A percentile compares a stretch with the other conserved stretches of the same genome.
Conservation (phyloP, 2,888 invertebrate genomes). For the Drosophila mulleri region DNA sequence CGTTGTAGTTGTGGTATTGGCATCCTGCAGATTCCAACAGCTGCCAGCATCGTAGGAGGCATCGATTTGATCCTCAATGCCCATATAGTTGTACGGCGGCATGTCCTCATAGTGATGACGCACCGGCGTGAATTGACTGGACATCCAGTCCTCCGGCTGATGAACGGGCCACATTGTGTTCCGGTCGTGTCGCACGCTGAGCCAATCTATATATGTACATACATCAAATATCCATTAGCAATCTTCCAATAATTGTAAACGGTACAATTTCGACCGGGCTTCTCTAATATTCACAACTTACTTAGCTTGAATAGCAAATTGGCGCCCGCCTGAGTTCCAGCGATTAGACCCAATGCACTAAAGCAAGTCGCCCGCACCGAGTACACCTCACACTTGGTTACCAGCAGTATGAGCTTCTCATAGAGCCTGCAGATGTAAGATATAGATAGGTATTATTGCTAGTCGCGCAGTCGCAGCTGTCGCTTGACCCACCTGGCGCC, state of each 20-base stretch:
- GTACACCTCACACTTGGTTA: conserved; percentile 92
- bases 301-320: conserved; percentile 90
- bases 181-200: conserved; percentile 91
- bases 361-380: conserved; percentile 95
- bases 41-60: conserved; percentile 83
- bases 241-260: background rate
- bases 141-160: conserved; percentile 88
- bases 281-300: conserved; percentile 79
- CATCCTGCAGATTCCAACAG: conserved; percentile 83
- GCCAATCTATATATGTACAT: conserved; percentile 88
- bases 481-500: conserved; percentile 72
- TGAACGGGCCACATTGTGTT: conserved; percentile 92
- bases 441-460: background rate
- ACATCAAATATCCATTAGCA: background rate
- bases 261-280: too few relatives aligned
- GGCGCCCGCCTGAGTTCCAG: conserved; percentile 93
- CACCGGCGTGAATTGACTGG: conserved; percentile 85
- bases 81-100: conserved; percentile 84
- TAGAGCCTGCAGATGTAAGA: conserved; percentile 73
- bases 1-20: conserved; percentile 76
- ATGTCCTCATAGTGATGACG: conserved; percentile 84
- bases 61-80: conserved; percentile 84
- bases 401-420: conserved; percentile 87
- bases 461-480: background rate
- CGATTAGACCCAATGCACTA: conserved; percentile 92